These are phyloP conservation scores for Metopia argyrocephala DNA, from an alignment of 2,888 invertebrate species.

Conservation along the genomic window DNA sequence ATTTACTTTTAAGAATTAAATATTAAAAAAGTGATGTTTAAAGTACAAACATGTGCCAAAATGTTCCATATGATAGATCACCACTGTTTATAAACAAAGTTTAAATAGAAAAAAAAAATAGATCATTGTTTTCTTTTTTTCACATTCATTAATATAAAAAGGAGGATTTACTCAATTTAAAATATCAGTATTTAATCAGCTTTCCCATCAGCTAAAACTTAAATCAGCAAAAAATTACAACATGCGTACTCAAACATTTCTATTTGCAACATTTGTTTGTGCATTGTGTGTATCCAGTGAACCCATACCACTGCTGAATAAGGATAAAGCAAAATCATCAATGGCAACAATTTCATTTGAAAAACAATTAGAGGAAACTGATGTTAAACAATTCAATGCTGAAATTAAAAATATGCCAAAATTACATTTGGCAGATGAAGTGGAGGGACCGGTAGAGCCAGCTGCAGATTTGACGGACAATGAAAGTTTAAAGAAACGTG, in stretches of 20 bases:
- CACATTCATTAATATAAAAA: neutral
- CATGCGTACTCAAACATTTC: neutral
- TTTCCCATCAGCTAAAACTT: conserved; percentile 13
- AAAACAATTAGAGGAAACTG: neutral
- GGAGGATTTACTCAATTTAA: neutral
- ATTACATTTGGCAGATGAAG: neutral
- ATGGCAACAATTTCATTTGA: neutral
- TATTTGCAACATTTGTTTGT: neutral
- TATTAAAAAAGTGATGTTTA: neutral
- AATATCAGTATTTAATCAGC: conserved; percentile 13
- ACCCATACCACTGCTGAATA: neutral
- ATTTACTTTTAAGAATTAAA: conserved; percentile 17
- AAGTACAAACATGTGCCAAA: neutral
- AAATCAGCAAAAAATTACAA: neutral
- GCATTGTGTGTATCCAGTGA: neutral
- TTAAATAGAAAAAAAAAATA: neutral
- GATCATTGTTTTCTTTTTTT: neutral
- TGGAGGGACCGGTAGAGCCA: neutral
- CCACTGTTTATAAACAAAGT: neutral
- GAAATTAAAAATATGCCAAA: neutral
- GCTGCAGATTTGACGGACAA: neutral
- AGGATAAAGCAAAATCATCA: conserved; percentile 6
- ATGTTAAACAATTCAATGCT: neutral
- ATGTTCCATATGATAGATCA: conserved; percentile 10
- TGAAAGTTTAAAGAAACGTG: neutral